phyloP scores from a whole-genome alignment of 2,113 vertebrate genomes.

The Pyxicephalus adspersus region DNA sequence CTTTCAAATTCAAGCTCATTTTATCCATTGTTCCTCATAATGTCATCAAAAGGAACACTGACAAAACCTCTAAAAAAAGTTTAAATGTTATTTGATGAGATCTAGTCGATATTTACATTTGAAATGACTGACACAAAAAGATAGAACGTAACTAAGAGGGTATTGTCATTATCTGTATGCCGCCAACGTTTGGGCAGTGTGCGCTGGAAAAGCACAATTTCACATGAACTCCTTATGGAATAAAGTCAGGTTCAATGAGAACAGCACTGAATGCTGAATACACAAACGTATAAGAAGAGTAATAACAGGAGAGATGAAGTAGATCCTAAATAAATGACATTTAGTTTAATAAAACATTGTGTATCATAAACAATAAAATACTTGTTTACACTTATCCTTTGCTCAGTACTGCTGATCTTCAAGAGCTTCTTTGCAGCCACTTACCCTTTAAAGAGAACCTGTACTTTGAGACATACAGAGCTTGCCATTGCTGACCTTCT shows the following conservation, averaged over 20 bases:
- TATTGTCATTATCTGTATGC: slow-evolving; percentile 26
- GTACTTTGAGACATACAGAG: too few species aligned
- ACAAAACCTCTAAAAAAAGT: slow-evolving; percentile 67
- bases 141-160: slow-evolving; percentile 55
- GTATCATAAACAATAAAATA: too few species aligned
- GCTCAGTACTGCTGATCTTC: too few species aligned
- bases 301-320: too few species aligned
- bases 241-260: too few species aligned
- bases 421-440: too few species aligned
- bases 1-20: slow-evolving; percentile 68
- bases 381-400: too few species aligned
- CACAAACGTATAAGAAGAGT: too few species aligned
- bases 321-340: too few species aligned
- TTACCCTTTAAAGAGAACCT: too few species aligned
- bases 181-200: not conserved
- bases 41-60: slow-evolving; percentile 66
- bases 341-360: too few species aligned
- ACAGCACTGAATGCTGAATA: not conserved
- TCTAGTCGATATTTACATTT: slow-evolving; percentile 70
- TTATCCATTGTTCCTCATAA: slow-evolving; percentile 68
- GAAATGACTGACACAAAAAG: slow-evolving; percentile 57
- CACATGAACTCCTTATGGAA: not conserved
- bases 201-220: not conserved
- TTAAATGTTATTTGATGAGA: slow-evolving; percentile 74
- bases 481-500: too few species aligned